A percentile compares a stretch with the other conserved stretches of the same genome.
These are phyloP conservation scores for Taeniopygia guttata DNA, from an alignment of 2,797 vertebrate genomes.

Conservation along the genomic window DNA sequence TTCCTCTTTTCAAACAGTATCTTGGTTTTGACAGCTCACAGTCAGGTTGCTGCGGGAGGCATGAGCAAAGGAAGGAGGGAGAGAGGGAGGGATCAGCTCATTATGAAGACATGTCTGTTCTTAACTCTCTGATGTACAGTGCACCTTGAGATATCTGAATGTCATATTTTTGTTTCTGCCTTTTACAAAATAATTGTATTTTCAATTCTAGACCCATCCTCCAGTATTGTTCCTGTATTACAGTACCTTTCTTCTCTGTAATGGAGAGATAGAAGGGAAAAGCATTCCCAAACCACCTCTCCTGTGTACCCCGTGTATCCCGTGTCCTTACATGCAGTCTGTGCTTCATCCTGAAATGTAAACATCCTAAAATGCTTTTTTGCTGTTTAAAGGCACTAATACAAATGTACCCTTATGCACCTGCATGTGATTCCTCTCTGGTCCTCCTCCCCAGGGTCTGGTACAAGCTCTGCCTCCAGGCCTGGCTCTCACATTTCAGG, in stretches of 20 bases:
- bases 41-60: slow-evolving; percentile 40
- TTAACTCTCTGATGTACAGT: slow-evolving; percentile 28
- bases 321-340: not conserved
- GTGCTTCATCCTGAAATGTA: not conserved
- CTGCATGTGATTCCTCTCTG: not conserved
- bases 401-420: not conserved
- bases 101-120: not conserved
- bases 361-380: not conserved
- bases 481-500: not conserved
- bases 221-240: not conserved
- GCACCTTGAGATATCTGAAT: not conserved
- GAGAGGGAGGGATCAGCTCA: not conserved
- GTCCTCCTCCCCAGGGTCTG: not conserved
- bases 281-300: not conserved
- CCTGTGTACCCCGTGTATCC: not conserved
- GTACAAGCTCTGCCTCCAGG: not conserved
- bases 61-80: not conserved
- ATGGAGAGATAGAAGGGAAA: not conserved
- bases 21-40: slow-evolving; percentile 25
- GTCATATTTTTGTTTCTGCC: not conserved
- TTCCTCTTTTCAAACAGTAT: slow-evolving; percentile 12
- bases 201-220: not conserved
- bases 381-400: not conserved
- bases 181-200: not conserved
- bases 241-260: not conserved